Evolutionary conservation across 2,888 invertebrate genomes (phyloP), one percentile per base, ranked within the genome.

Genomic region (Drosophila maculinotata): DNA sequence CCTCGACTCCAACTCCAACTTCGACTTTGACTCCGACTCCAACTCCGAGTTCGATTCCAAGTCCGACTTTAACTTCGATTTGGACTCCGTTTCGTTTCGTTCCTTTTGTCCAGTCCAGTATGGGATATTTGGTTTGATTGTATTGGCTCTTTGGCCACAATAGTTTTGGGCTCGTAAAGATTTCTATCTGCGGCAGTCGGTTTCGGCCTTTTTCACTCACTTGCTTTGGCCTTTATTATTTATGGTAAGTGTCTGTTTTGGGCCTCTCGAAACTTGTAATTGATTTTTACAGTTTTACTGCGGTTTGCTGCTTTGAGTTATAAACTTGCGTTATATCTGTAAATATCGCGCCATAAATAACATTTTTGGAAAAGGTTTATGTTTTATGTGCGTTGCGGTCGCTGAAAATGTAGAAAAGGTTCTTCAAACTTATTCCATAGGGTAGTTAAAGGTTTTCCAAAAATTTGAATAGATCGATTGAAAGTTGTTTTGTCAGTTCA

Each of bases 101-200:
- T 52, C 38, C 62, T 49, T 62, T 63, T 71, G 75, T 67, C 20
- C n/a, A n/a, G n/a, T n/a, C 63, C 71, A 41, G 45, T 60, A 10
- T 31, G 42, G 49, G 66, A 74, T 60, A 66, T 67, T 66, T 67
- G 60, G 54, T 57, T 72, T 65, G 77, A 79, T 80, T 79, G 74
- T 64, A 41, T 62, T 48, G 45, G 31, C 41, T 64, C 30, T 60
- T 48, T 54, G 68, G 79, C 74, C 83, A 80, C 80, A 74, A 75
- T 76, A 82, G 74, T 74, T 64, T 71, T 39, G 66, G 60, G 41
- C 78, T 79, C 80, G 64, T 83, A 80, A 78, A 81, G 80, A 81
- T 83, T 67, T 70, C 60, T 66, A 81, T 81, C 79, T 56, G 38
- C 42, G 12, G 15, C 45, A 39, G 44, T 26, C 39, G 47, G 36